phyloP scores from a whole-genome alignment of 37 sponge, comb jelly and placozoan species.

The Aplysina aerophoba region DNA sequence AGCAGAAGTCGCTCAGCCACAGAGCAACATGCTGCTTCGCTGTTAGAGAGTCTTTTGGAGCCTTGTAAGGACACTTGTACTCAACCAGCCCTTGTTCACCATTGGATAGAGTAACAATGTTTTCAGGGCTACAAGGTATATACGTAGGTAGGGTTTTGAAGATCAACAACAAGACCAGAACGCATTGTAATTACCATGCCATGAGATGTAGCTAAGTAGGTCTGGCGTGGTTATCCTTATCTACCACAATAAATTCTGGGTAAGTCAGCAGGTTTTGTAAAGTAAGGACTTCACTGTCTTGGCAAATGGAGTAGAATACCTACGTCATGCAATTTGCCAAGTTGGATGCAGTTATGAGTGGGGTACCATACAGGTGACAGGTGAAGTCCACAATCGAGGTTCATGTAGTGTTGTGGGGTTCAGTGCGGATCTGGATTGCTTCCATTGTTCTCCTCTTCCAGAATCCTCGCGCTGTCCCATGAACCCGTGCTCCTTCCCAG shows the following conservation, averaged over 20 bases:
- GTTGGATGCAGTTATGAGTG: background rate
- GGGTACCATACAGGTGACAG: background rate
- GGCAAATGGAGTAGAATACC: background rate
- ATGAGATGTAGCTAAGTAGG: background rate
- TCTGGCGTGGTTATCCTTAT: background rate
- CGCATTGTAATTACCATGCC: too few relatives aligned
- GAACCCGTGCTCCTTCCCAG: too few relatives aligned
- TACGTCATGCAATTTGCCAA: background rate
- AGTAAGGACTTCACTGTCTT: background rate
- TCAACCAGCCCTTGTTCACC: background rate
- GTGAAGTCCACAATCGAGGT: too few relatives aligned
- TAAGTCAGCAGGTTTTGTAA: background rate
- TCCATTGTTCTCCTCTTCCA: too few relatives aligned
- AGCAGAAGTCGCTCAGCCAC: too few relatives aligned
- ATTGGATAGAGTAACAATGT: background rate
- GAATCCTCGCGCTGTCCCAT: too few relatives aligned
- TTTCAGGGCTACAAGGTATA: background rate
- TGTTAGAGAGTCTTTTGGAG: too few relatives aligned
- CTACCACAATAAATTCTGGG: background rate
- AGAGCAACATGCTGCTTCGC: too few relatives aligned
- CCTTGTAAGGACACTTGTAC: constrained; percentile 4
- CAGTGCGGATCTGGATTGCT: too few relatives aligned
- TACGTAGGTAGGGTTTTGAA: too few relatives aligned
- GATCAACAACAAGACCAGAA: too few relatives aligned
- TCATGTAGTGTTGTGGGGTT: too few relatives aligned